These are phyloP conservation scores for Apis dorsata DNA, from an alignment of 1,140 invertebrate species.

Conservation along the genomic window DNA sequence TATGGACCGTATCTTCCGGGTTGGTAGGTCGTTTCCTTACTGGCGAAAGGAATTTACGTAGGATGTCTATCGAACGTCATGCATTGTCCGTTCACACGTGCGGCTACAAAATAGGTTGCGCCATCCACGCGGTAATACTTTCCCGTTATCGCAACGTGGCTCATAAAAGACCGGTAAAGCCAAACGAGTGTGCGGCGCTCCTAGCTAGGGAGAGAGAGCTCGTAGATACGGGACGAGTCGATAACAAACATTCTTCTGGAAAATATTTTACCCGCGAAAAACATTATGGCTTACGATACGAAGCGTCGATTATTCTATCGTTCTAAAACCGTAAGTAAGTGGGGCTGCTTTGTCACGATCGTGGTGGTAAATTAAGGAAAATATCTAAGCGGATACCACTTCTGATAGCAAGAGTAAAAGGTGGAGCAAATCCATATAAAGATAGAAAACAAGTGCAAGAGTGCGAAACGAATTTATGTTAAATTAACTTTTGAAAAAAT, in stretches of 20 bases:
- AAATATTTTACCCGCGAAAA: conserved; percentile 1
- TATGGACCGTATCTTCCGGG: neutral
- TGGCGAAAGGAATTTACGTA: neutral
- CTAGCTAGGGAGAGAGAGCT: neutral
- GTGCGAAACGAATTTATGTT: neutral
- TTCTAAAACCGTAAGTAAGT: too few relatives aligned
- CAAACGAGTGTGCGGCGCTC: conserved; percentile 11
- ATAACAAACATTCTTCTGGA: neutral
- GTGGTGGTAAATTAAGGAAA: too few relatives aligned
- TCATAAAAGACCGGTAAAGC: conserved; percentile 45
- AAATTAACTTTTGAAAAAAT: too few relatives aligned
- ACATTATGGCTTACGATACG: neutral
- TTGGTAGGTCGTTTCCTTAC: neutral
- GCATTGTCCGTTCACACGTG: conserved; percentile 31
- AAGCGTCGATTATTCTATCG: neutral
- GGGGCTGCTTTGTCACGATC: too few relatives aligned
- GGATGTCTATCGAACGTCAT: conserved; percentile 4
- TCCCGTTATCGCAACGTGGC: conserved; percentile 18
- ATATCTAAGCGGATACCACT: too few relatives aligned
- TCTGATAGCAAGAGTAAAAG: too few relatives aligned
- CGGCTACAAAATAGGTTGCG: conserved; percentile 10
- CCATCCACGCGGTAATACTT: neutral
- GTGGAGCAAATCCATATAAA: too few relatives aligned
- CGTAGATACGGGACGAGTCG: neutral
- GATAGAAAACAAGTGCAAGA: neutral